Evolutionary conservation across 2,888 invertebrate species (phyloP).

Genomic region (Eupsilia transversa): DNA sequence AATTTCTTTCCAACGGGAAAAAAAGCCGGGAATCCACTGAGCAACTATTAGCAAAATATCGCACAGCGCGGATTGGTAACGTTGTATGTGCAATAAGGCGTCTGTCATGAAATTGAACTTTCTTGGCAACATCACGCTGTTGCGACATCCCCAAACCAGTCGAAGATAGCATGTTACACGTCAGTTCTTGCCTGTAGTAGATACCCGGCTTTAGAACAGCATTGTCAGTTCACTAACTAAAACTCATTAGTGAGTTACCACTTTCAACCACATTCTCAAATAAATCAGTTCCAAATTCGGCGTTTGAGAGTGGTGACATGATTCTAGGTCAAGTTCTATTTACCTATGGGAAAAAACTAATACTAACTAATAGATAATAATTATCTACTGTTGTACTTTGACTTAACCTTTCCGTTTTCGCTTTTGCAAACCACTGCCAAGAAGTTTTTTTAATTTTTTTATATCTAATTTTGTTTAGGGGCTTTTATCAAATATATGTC

Average conservation of each 20-base stretch:
- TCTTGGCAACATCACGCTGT: background rate
- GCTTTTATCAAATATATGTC: too few relatives aligned
- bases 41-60: background rate
- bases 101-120: background rate
- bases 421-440: background rate
- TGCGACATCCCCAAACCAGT: too few relatives aligned
- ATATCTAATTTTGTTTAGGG: too few relatives aligned
- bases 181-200: background rate
- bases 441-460: too few relatives aligned
- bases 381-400: background rate
- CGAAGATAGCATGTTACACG: background rate
- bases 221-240: background rate
- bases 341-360: conserved; percentile 4
- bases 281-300: background rate
- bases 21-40: background rate
- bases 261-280: conserved; percentile 11
- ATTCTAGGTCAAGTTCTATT: conserved; percentile 12
- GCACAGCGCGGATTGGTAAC: background rate
- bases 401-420: background rate
- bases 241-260: background rate
- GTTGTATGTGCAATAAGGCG: background rate
- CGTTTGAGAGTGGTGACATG: conserved; percentile 7
- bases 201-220: background rate
- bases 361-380: conserved; percentile 20
- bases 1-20: background rate